A percentile compares a stretch with the other conserved stretches of the same genome.
These are phyloP conservation scores for Tetraneura akinire DNA, from an alignment of 1,140 invertebrate species.

Conservation along the genomic window DNA sequence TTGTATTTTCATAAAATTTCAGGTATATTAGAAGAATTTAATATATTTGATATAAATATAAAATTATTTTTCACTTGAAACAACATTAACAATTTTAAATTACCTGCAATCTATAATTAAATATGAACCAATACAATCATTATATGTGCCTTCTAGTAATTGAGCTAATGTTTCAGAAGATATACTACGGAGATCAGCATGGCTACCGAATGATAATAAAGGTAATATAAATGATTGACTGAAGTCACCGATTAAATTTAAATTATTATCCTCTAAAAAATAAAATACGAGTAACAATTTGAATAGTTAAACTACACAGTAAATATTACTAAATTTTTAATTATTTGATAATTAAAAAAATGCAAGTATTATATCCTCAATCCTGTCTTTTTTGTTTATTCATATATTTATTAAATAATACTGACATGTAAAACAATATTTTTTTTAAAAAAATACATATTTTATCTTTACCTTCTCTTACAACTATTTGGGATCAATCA, in stretches of 20 bases:
- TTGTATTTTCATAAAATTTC: neutral
- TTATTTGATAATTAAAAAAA: no score
- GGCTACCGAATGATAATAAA: conserved; percentile 70
- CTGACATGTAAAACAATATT: no score
- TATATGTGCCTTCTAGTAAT: conserved; percentile 71
- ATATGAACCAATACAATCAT: conserved; percentile 66
- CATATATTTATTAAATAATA: no score
- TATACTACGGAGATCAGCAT: conserved; percentile 85
- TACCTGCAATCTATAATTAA: conserved; percentile 63
- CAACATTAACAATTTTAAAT: neutral
- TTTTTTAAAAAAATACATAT: no score
- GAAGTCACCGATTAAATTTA: conserved; percentile 82
- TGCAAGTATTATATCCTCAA: no score
- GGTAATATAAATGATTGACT: conserved; percentile 77
- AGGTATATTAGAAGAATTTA: neutral
- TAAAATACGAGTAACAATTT: conserved; percentile 42
- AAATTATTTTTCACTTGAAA: conserved; percentile 42
- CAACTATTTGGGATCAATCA: no score
- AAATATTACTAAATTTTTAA: no score
- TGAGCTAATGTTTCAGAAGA: conserved; percentile 71
- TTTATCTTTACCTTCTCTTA: no score
- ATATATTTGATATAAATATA: neutral
- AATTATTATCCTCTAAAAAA: conserved; percentile 62
- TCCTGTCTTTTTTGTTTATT: no score
- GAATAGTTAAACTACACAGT: no score